Conservation (phyloP, 2,113 vertebrate genomes). For the Psittacus erithacus region DNA sequence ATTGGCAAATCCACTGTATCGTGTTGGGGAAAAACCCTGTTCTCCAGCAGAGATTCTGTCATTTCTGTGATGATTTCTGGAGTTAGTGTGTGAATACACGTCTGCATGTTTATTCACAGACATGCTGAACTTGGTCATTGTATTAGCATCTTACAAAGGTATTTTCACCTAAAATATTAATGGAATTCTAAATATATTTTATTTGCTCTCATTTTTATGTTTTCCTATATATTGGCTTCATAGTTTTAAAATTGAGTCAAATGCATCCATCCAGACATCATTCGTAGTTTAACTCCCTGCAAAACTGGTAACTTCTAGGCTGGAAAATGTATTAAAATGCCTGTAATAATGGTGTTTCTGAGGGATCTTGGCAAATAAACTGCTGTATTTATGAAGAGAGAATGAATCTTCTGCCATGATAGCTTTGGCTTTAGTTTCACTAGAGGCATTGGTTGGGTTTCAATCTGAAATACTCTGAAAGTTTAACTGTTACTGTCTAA, state of each 20-base stretch:
- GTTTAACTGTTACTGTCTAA: not conserved
- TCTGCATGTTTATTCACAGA: not conserved
- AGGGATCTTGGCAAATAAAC: not conserved
- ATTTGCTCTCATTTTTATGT: not conserved
- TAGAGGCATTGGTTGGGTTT: not conserved
- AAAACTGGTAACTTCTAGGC: not conserved
- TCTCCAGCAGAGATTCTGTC: fast-evolving
- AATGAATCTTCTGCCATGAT: not conserved
- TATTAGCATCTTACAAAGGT: not conserved
- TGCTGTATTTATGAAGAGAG: constrained; percentile 14
- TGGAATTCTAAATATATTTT: not conserved
- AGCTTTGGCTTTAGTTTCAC: not conserved
- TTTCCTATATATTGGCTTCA: not conserved
- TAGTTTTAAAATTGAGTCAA: not conserved
- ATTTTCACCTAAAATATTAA: not conserved
- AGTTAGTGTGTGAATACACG: fast-evolving
- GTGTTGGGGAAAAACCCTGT: not conserved
- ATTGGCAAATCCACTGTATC: not conserved
- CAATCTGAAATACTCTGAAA: not conserved
- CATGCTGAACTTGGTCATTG: not conserved
- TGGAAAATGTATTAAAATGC: not conserved
- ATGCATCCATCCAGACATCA: not conserved
- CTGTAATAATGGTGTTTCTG: not conserved
- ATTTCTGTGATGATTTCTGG: not conserved
- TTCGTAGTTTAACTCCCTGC: not conserved